Evolutionary conservation across 2,888 invertebrate species (phyloP).

Genomic region (Chymomyza procnemis): DNA sequence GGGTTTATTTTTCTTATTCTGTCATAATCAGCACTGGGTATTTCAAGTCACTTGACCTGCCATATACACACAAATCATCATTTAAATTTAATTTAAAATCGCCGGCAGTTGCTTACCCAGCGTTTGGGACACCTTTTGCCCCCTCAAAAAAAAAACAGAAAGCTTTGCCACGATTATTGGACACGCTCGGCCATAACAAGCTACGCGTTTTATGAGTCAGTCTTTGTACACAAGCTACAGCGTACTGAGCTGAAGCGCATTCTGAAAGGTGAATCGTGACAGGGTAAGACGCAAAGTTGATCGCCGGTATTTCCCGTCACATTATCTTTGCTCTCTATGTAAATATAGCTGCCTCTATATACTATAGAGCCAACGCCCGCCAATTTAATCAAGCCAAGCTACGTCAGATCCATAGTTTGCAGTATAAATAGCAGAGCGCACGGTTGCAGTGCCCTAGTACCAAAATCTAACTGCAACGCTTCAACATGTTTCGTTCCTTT

Average conservation of each 20-base stretch:
- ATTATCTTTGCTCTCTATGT: constrained; percentile 4
- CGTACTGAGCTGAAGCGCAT: not conserved
- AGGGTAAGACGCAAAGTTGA: not conserved
- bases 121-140: not conserved
- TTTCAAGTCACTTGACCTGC: not conserved
- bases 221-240: not conserved
- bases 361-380: not conserved
- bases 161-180: not conserved
- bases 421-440: not conserved
- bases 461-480: not conserved
- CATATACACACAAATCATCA: not conserved
- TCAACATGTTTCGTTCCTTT: not conserved
- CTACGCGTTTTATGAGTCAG: not conserved
- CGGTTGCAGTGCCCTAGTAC: not conserved
- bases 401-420: not conserved
- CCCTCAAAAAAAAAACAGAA: not conserved
- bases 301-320: constrained; percentile 1
- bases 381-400: not conserved
- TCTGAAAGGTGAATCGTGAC: not conserved
- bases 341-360: not conserved
- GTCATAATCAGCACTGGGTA: not conserved
- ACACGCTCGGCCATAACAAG: not conserved
- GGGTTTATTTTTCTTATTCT: not conserved
- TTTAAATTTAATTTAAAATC: not conserved
- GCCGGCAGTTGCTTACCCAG: not conserved